phyloP scores from a whole-genome alignment of 1,140 invertebrate species.

The Ylistrum balloti region DNA sequence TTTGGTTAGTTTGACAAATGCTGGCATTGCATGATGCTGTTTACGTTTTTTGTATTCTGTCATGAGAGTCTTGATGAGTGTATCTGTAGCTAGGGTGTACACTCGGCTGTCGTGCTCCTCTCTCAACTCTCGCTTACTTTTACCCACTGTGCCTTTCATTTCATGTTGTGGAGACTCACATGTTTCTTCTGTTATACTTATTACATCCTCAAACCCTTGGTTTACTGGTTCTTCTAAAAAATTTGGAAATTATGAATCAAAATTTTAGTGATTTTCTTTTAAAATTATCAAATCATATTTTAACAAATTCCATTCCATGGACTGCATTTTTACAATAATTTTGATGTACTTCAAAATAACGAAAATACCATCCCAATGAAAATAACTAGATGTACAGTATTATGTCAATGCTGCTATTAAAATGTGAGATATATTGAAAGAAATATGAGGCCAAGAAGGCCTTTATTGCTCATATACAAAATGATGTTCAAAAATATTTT shows the following conservation, averaged over 20 bases:
- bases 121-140: constrained; percentile 76
- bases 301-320: too few species aligned
- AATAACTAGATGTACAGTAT: too few species aligned
- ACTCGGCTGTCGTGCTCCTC: constrained; percentile 81
- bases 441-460: too few species aligned
- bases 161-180: not conserved
- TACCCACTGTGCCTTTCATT: constrained; percentile 46
- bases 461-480: too few species aligned
- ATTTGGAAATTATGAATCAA: too few species aligned
- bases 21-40: constrained; percentile 84
- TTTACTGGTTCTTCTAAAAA: not conserved
- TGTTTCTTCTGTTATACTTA: not conserved
- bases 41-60: constrained; percentile 87
- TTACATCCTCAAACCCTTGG: not conserved
- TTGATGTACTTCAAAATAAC: too few species aligned
- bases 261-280: too few species aligned
- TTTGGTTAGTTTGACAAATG: constrained; percentile 72
- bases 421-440: too few species aligned
- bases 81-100: constrained; percentile 83
- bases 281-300: too few species aligned
- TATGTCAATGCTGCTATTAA: too few species aligned
- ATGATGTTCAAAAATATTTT: not conserved
- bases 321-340: too few species aligned
- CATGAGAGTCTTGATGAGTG: constrained; percentile 84
- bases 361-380: too few species aligned